Percentiles rank a stretch among this genome's conserved stretches.
Evolutionary conservation across 2,113 vertebrate genomes (phyloP).

Genomic region (Pseudorectes ferrugineus): DNA sequence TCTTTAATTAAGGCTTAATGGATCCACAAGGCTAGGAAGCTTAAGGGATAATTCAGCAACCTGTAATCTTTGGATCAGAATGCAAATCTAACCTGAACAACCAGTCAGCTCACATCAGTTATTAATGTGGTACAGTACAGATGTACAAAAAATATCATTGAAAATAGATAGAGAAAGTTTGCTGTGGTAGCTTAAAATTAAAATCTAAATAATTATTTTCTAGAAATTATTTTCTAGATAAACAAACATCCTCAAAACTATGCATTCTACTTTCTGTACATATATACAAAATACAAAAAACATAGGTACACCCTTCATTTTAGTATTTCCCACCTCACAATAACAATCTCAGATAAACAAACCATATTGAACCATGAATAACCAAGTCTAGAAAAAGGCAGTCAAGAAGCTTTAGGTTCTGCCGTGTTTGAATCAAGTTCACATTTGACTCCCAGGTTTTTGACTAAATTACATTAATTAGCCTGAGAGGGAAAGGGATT

Average conservation of each 20-base stretch:
- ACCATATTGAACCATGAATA: neutral
- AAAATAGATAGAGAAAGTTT: neutral
- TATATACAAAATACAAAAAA: neutral
- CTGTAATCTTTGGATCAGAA: conserved; percentile 50
- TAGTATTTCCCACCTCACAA: neutral
- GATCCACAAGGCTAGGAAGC: conserved; percentile 22
- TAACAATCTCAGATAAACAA: neutral
- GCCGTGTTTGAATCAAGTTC: neutral
- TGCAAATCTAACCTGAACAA: conserved; percentile 47
- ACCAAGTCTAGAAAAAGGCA: neutral
- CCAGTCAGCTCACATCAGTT: neutral
- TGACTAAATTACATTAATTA: neutral
- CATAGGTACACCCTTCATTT: neutral
- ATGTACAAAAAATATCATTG: neutral
- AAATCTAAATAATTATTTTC: neutral
- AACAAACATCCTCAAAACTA: neutral
- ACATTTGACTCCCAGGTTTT: neutral
- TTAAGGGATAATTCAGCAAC: conserved; percentile 45
- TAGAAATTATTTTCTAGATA: neutral
- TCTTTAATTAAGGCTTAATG: conserved; percentile 48
- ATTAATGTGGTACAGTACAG: neutral
- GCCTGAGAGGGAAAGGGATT: neutral
- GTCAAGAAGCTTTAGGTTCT: neutral
- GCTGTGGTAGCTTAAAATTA: neutral
- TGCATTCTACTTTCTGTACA: neutral